phyloP scores from a whole-genome alignment of 2,888 invertebrate genomes.

The Drosophila anceps region DNA sequence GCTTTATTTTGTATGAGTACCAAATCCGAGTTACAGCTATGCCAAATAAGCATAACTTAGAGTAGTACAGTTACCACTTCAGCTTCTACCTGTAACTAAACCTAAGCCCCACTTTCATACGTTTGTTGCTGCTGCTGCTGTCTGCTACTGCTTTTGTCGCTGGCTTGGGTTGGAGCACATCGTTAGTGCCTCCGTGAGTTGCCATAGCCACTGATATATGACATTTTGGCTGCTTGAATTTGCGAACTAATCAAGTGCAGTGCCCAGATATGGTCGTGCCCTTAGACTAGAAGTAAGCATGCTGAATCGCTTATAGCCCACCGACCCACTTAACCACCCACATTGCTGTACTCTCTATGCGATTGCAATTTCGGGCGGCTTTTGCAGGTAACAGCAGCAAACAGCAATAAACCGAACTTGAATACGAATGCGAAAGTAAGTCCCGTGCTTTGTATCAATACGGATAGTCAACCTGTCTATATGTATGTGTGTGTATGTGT shows the following conservation, averaged over 20 bases:
- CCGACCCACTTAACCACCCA: background rate
- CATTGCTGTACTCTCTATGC: slow-evolving; percentile 33
- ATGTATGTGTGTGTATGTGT: background rate
- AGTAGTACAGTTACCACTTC: background rate
- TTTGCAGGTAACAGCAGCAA: slow-evolving; percentile 39
- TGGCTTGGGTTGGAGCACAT: slow-evolving; percentile 1
- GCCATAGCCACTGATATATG: slow-evolving; percentile 18
- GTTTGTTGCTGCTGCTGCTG: background rate
- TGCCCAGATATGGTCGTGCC: slow-evolving; percentile 43
- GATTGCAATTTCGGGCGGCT: slow-evolving; percentile 43
- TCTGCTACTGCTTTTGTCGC: background rate
- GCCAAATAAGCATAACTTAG: slow-evolving; percentile 2
- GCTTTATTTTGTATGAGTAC: background rate
- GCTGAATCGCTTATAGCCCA: slow-evolving; percentile 3
- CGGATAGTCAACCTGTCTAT: background rate
- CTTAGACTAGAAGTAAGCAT: slow-evolving; percentile 10
- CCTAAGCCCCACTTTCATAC: background rate
- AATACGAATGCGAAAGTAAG: slow-evolving; percentile 29
- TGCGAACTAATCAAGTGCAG: slow-evolving; percentile 67
- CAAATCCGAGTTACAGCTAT: background rate
- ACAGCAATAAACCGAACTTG: slow-evolving; percentile 48
- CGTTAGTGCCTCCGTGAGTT: slow-evolving; percentile 6
- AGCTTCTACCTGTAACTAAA: background rate
- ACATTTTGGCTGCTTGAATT: slow-evolving; percentile 60
- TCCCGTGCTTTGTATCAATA: slow-evolving; percentile 44